Percentiles rank a stretch among this genome's conserved stretches.
Conservation (phyloP, 2,888 invertebrate species). For the Philereme vetulata region DNA sequence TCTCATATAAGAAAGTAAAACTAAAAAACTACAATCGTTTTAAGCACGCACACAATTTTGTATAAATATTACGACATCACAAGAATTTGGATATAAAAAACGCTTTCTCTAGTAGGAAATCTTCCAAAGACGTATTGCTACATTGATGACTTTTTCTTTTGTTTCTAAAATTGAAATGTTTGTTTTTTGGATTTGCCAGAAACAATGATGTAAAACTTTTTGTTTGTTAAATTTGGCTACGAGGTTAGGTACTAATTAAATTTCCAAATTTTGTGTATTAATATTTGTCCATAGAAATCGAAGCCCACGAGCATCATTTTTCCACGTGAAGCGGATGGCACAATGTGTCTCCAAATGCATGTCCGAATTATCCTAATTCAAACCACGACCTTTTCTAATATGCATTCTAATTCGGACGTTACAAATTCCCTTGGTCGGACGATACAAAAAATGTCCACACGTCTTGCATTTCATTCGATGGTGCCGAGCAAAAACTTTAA, state of each 20-base stretch:
- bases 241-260: neutral
- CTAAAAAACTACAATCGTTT: slow-evolving; percentile 60
- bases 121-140: slow-evolving; percentile 79
- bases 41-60: slow-evolving; percentile 78
- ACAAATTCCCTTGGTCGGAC: no score
- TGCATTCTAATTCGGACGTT: no score
- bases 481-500: no score
- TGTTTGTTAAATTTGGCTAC: slow-evolving; percentile 1
- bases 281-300: no score
- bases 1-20: slow-evolving; percentile 75
- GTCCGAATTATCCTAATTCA: no score
- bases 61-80: slow-evolving; percentile 81
- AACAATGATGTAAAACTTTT: slow-evolving; percentile 22
- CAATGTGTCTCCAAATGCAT: no score
- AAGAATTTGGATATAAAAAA: slow-evolving; percentile 83
- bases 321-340: no score
- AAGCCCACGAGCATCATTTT: no score
- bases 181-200: slow-evolving; percentile 30
- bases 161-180: slow-evolving; percentile 77
- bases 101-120: slow-evolving; percentile 77
- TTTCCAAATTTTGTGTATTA: no score
- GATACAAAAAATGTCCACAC: no score
- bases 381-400: no score
- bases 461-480: no score
- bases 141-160: slow-evolving; percentile 78